Evolutionary conservation across 2,888 invertebrate species (phyloP).

Genomic region (Meloe dianella): DNA sequence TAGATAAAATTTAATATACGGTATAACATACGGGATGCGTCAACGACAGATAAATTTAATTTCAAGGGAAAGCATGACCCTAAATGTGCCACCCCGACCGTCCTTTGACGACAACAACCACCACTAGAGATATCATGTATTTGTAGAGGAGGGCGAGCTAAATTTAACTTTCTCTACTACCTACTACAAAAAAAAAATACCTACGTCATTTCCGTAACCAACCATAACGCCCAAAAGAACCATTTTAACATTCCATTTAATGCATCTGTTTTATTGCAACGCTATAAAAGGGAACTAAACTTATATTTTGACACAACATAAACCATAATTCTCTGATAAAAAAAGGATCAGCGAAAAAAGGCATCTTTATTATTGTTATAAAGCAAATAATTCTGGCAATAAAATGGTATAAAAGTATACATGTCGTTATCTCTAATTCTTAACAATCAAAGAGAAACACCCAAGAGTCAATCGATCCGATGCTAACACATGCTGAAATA

Average conservation of each 20-base stretch:
- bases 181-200: too few relatives aligned
- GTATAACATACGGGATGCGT: conserved; percentile 3
- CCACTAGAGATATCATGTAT: not conserved
- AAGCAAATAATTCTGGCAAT: conserved; percentile 30
- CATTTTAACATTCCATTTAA: not conserved
- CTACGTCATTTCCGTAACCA: too few relatives aligned
- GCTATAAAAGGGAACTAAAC: not conserved
- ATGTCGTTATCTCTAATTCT: conserved; percentile 30
- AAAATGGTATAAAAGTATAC: conserved; percentile 32
- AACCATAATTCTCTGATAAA: conserved; percentile 25
- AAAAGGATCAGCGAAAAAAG: conserved; percentile 25
- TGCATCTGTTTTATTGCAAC: not conserved
- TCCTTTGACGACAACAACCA: not conserved
- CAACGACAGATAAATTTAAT: conserved; percentile 9
- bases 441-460: conserved; percentile 20
- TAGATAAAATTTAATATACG: not conserved
- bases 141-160: not conserved
- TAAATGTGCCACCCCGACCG: not conserved
- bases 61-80: not conserved
- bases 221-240: not conserved
- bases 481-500: conserved; percentile 28
- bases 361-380: conserved; percentile 2
- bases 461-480: conserved; percentile 32
- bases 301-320: conserved; percentile 24
- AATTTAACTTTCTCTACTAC: not conserved